Conservation (phyloP, 2,113 vertebrate species). For the Mormyrus iriodes region DNA sequence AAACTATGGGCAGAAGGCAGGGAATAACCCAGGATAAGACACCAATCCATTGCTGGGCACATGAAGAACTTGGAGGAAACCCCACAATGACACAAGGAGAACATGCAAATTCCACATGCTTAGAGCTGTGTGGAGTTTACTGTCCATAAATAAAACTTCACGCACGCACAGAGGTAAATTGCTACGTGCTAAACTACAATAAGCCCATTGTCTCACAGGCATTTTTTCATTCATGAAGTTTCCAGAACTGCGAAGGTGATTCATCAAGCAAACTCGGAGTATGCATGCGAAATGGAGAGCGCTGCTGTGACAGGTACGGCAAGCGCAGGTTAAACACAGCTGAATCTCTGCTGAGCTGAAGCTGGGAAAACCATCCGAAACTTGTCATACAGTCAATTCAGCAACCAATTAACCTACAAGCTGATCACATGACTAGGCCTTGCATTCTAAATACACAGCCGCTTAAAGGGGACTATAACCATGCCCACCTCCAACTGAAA, state of each 20-base stretch:
- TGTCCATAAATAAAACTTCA: neutral
- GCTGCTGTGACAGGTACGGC: neutral
- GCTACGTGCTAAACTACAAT: neutral
- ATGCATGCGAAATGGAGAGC: neutral
- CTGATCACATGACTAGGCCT: neutral
- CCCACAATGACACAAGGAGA: neutral
- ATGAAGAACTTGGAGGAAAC: neutral
- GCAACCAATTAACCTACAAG: neutral
- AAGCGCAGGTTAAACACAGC: neutral
- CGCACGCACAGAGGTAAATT: neutral
- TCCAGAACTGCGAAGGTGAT: neutral
- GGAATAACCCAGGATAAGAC: neutral
- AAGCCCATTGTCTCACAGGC: neutral
- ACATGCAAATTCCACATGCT: neutral
- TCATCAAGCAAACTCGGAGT: neutral
- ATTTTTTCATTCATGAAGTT: neutral
- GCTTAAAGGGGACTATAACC: neutral
- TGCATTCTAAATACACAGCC: neutral
- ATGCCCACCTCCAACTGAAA: neutral
- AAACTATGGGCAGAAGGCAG: neutral
- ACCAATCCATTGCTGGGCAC: neutral
- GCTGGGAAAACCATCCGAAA: neutral
- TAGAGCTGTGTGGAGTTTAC: neutral
- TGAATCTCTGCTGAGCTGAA: neutral
- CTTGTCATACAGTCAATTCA: neutral